Evolutionary conservation across 2,888 invertebrate genomes (phyloP), one percentile per base, ranked within the genome.

Genomic region (Caenorhabditis sulstoni): DNA sequence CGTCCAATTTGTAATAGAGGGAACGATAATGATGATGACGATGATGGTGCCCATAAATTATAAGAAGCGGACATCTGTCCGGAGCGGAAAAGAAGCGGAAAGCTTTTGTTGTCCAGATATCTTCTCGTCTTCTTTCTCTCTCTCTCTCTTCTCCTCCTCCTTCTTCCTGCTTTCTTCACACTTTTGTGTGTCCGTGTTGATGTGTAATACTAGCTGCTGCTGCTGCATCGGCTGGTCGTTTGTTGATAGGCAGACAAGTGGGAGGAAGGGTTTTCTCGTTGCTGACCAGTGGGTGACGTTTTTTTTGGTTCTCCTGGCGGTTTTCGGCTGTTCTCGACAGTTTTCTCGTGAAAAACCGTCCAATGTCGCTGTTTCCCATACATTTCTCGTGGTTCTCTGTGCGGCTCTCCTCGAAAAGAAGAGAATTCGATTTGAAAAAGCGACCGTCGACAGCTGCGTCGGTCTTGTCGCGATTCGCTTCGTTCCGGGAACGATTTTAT

Each of bases 181-280:
- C 65, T 52, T 52, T 29, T 29, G 45, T 53, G 23, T 65, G 52
- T 65, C 52, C n/a, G n/a, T n/a, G n/a, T 55, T 14, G 41, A 22
- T 55, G 66, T 66, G 66, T 66, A 66, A 66, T 66, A 66, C 55
- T 66, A 57, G 29, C 29, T 29, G 29, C 29, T 7, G 4, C 29
- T 29, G 4, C 29, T 29, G 3, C 29, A 5, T 29, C 29, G 3
- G 29, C 29, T 29, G 29, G 29, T 29, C 29, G 29, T 29, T 29
- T 41, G 14, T 41, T 41, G 41, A 14, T 14, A 41, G 12, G 41
- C 7, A 41, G 41, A 14, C 11, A 41, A 41, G 29, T 29, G 29
- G 7, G 4, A 7, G 29, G 29, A 29, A 5, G 4, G 29, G 29
- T 29, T 29, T 29, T 29, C 29, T 29, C 7, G 29, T 7, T 29